Percentiles rank a stretch among this genome's conserved stretches.
phyloP scores from a whole-genome alignment of 2,797 vertebrate genomes.

The Columba guinea region DNA sequence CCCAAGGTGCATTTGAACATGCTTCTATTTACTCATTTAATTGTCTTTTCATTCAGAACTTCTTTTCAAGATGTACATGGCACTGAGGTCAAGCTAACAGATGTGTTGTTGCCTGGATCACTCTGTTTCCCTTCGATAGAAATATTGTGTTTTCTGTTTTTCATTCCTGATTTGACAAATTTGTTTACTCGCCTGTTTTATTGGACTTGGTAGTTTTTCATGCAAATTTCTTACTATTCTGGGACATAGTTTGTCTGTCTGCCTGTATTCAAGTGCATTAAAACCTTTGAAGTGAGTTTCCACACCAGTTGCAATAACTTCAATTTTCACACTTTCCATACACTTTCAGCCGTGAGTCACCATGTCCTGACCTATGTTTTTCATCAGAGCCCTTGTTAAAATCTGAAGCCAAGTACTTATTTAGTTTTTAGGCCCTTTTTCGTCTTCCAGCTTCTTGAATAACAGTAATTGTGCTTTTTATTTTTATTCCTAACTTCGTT shows the following conservation, averaged over 20 bases:
- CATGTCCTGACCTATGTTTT: not conserved
- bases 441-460: not conserved
- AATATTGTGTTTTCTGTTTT: not conserved
- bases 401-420: not conserved
- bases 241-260: not conserved
- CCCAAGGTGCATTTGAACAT: not conserved
- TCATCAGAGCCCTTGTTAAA: not conserved
- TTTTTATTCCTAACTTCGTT: not conserved
- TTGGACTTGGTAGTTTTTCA: not conserved
- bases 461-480: not conserved
- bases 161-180: not conserved
- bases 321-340: not conserved
- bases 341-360: not conserved
- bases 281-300: constrained; percentile 12
- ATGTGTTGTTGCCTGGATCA: not conserved
- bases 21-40: constrained; percentile 11
- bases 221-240: not conserved
- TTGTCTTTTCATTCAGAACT: not conserved
- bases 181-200: not conserved
- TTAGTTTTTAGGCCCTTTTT: not conserved
- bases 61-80: not conserved
- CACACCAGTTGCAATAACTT: not conserved
- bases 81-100: not conserved
- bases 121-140: not conserved
- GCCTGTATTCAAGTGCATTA: not conserved